Evolutionary conservation across 2,113 vertebrate species (phyloP), one percentile per base, ranked within the genome.

Genomic region (Corythaixoides concolor): DNA sequence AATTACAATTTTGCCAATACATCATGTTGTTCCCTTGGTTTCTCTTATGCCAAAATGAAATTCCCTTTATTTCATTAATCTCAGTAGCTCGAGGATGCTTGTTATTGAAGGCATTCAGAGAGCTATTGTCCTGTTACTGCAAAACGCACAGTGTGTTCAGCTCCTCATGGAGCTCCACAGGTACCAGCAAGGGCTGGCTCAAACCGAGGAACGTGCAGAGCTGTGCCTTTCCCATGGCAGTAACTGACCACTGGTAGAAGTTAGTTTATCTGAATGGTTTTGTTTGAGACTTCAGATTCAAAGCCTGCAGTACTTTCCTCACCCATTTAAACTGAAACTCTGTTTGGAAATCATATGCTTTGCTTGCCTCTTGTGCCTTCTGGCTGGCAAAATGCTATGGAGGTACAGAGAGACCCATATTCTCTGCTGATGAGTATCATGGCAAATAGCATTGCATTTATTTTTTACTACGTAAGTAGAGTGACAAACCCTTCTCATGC

Each of bases 1-100:
- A 80, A 96, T 93, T 91, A 85, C 79, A 91, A 70, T 52, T 95
- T 77, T 95, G 92, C 90, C 93, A 88, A 92, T 94, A 69, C 55
- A 88, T 96, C 88, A 77, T 90, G 75, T 94, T 5, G 2, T 93
- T 95, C 78, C 30, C 78, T 91, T n/a, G 33, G 8, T 50, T 94
- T 91, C 89, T 53, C 68, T 59, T 63, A 66, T 56, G 70, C 78
- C 90, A 91, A 70, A 93, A 91, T 88, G 55, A 73, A 93, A 91
- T 95, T 90, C 53, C 64, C 77, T 86, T 95, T 91, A 93, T 94
- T 88, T 75, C 41, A 59, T 95, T 94, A 91, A 73, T 41, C 39
- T 58, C 32, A 33, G 58, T 66, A 69, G 81, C 81, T 94, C 85
- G 77, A 88, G 74, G 53, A 83, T 62, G 74, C 45, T 82, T 70